Conservation (phyloP, 2,888 invertebrate species). For the Ochropacha duplaris region DNA sequence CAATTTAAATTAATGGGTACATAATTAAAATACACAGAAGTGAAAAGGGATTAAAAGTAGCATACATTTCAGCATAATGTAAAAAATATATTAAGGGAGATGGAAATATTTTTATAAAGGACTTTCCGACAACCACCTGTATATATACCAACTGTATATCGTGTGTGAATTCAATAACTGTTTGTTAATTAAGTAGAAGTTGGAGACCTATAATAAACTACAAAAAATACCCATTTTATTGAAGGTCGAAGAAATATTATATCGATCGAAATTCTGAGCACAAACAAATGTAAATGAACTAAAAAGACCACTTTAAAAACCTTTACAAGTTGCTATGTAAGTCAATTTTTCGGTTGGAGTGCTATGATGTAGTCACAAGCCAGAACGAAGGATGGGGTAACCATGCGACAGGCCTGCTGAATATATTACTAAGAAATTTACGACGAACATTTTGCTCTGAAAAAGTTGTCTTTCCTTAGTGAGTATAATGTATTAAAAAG, state of each 20-base stretch:
- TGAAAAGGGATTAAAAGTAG: no score
- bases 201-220: no score
- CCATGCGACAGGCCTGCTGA: slow-evolving; percentile 3
- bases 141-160: no score
- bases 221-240: no score
- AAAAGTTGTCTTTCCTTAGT: background rate
- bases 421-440: background rate
- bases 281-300: background rate
- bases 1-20: no score
- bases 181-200: no score
- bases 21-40: background rate
- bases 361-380: slow-evolving; percentile 1
- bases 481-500: background rate
- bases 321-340: slow-evolving; percentile 10
- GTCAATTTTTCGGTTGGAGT: slow-evolving; percentile 13
- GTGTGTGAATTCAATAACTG: no score
- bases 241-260: no score
- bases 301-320: slow-evolving; percentile 6
- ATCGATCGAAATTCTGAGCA: slow-evolving; percentile 6
- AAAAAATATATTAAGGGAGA: no score
- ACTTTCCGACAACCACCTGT: no score
- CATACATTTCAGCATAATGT: no score
- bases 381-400: background rate
- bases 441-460: background rate
- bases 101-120: no score